These are phyloP conservation scores for Lasius platythorax DNA, from an alignment of 2,888 invertebrate species.

Conservation along the genomic window DNA sequence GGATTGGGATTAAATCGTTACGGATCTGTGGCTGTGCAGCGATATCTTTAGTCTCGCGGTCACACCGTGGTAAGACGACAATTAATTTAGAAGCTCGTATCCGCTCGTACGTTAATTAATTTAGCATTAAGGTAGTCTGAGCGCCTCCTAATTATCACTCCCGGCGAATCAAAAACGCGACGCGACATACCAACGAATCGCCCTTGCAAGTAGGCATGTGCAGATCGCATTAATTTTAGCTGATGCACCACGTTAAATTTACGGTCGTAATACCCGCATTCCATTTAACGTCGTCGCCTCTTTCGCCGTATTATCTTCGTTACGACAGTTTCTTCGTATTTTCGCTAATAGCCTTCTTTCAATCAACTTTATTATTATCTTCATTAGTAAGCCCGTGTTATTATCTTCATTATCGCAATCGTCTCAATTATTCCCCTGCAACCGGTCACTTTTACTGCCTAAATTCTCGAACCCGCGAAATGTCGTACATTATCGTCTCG, in stretches of 20 bases:
- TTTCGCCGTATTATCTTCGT: neutral
- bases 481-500: neutral
- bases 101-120: constrained; percentile 1
- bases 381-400: constrained; percentile 24
- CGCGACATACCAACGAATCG: neutral
- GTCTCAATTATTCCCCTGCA: constrained; percentile 3
- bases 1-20: constrained; percentile 3
- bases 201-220: neutral
- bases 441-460: constrained; percentile 26
- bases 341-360: constrained; percentile 6
- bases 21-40: neutral
- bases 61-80: neutral
- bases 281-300: neutral
- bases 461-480: neutral
- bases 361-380: constrained; percentile 33
- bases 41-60: constrained; percentile 13
- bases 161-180: neutral
- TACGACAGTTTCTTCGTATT: neutral
- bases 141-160: neutral
- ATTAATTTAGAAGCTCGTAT: constrained; percentile 14
- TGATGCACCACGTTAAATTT: constrained; percentile 2
- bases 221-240: neutral
- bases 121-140: neutral
- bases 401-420: constrained; percentile 22
- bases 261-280: neutral